A percentile compares a stretch with the other conserved stretches of the same genome.
These are phyloP conservation scores for Ispidina picta DNA, from an alignment of 2,797 vertebrate genomes.

Conservation along the genomic window DNA sequence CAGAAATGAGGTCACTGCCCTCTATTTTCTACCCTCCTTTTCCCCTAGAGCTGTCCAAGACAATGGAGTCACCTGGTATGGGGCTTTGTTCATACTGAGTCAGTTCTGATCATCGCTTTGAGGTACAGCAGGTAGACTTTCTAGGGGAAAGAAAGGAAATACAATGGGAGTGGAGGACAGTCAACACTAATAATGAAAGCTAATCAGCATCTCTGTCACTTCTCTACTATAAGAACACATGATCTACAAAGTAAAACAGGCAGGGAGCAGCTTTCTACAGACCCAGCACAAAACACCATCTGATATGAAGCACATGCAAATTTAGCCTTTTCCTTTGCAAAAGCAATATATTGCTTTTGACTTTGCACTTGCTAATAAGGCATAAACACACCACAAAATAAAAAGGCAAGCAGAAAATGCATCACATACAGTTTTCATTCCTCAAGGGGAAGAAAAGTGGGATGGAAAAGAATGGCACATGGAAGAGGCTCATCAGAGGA, in stretches of 20 bases:
- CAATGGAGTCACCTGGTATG: not conserved
- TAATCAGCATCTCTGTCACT: not conserved
- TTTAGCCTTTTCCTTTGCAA: not conserved
- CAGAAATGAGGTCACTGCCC: constrained; percentile 1
- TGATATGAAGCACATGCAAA: not conserved
- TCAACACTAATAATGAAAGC: not conserved
- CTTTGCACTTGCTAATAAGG: not conserved
- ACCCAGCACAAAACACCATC: not conserved
- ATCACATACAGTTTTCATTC: not conserved
- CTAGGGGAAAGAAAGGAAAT: not conserved
- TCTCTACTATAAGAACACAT: not conserved
- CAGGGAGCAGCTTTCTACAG: not conserved
- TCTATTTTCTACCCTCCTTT: not conserved
- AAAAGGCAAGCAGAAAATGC: not conserved
- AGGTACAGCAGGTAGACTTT: not conserved
- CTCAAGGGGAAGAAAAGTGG: not conserved
- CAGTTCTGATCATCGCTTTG: not conserved
- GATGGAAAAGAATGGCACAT: not conserved
- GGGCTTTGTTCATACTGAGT: not conserved
- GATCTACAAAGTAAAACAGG: not conserved
- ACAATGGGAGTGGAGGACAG: not conserved
- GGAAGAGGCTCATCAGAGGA: not conserved
- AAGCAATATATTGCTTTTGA: not conserved
- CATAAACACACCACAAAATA: not conserved
- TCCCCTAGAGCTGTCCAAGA: not conserved